A percentile compares a stretch with the other conserved stretches of the same genome.
Evolutionary conservation across 2,888 invertebrate genomes (phyloP).

Genomic region (Cantharis rufa): DNA sequence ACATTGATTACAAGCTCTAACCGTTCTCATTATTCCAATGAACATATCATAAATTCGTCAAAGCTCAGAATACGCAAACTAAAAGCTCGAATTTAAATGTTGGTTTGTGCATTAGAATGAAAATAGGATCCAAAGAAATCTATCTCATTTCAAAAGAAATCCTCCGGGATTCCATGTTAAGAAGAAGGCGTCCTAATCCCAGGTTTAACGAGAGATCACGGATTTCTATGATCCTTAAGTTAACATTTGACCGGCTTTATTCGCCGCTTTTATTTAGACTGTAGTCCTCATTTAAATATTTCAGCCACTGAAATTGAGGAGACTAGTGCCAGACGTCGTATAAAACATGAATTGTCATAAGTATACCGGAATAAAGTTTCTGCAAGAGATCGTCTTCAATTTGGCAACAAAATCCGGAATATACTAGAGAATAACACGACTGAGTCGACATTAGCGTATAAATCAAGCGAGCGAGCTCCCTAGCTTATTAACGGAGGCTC

Average conservation of each 20-base stretch:
- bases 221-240: slow-evolving; percentile 50
- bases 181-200: slow-evolving; percentile 49
- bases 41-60: slow-evolving; percentile 18
- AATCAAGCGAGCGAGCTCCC: slow-evolving; percentile 35
- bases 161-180: slow-evolving; percentile 44
- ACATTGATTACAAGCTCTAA: slow-evolving; percentile 16
- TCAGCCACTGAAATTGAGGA: slow-evolving; percentile 43
- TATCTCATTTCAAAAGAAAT: slow-evolving; percentile 45
- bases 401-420: slow-evolving; percentile 51
- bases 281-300: slow-evolving; percentile 47
- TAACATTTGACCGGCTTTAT: slow-evolving; percentile 52
- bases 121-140: slow-evolving; percentile 43
- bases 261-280: slow-evolving; percentile 30
- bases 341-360: slow-evolving; percentile 54
- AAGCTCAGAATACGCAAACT: not conserved
- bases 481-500: slow-evolving; percentile 36
- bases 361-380: slow-evolving; percentile 54
- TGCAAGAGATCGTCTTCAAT: slow-evolving; percentile 56
- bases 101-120: slow-evolving; percentile 32
- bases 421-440: slow-evolving; percentile 37
- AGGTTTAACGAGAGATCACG: slow-evolving; percentile 42
- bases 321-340: slow-evolving; percentile 52
- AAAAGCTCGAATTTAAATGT: slow-evolving; percentile 22
- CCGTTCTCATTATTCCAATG: slow-evolving; percentile 12
- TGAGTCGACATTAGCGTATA: slow-evolving; percentile 42